These are phyloP conservation scores for Bombus haemorrhoidalis DNA, from an alignment of 1,140 invertebrate genomes.

Conservation along the genomic window DNA sequence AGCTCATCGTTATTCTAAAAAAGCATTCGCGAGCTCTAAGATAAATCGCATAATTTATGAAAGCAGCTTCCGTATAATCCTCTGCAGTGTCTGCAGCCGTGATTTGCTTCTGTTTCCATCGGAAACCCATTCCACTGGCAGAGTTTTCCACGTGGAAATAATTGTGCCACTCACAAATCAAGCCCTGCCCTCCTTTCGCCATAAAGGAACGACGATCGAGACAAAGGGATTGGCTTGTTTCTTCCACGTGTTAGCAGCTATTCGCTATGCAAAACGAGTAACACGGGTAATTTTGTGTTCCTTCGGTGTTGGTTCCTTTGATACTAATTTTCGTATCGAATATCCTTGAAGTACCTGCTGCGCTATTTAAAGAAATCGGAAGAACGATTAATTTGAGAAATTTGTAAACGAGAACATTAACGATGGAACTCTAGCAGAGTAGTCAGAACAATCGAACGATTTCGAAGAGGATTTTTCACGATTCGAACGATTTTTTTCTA, in stretches of 20 bases:
- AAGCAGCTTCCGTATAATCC: slow-evolving; percentile 44
- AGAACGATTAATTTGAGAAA: too few species aligned
- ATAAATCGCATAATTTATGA: slow-evolving; percentile 56
- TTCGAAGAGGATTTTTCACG: too few species aligned
- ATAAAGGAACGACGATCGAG: neutral
- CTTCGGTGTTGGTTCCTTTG: neutral
- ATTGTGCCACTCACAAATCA: slow-evolving; percentile 29
- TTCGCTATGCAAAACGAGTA: too few species aligned
- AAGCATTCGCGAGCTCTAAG: slow-evolving; percentile 25
- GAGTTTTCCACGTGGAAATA: slow-evolving; percentile 25
- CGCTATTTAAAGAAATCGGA: too few species aligned
- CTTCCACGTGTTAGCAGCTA: neutral
- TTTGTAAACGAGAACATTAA: too few species aligned
- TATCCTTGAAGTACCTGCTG: neutral
- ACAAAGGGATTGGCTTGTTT: slow-evolving; percentile 7
- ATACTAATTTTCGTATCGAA: neutral
- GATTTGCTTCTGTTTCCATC: slow-evolving; percentile 47
- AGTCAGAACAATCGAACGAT: too few species aligned
- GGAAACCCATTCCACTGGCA: slow-evolving; percentile 19
- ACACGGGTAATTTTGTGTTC: neutral
- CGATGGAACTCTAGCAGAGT: too few species aligned
- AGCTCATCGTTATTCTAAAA: slow-evolving; percentile 46
- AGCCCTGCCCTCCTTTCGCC: neutral
- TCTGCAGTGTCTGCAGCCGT: slow-evolving; percentile 5
- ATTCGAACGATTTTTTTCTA: too few species aligned